These are phyloP conservation scores for Castor canadensis DNA, from an alignment of 2,113 vertebrate genomes.

Conservation along the genomic window DNA sequence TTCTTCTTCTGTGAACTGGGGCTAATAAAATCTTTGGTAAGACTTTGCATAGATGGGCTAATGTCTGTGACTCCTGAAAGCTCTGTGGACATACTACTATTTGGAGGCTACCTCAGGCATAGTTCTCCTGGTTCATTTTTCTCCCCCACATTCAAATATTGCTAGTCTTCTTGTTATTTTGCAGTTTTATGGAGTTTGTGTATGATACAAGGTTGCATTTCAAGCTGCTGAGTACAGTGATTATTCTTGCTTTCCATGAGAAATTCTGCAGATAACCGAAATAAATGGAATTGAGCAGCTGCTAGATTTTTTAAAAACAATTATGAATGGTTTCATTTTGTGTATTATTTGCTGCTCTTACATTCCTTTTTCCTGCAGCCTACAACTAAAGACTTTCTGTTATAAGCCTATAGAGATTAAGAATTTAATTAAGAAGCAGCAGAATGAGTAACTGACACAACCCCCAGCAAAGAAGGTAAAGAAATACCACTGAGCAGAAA, in stretches of 20 bases:
- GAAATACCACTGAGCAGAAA: not conserved
- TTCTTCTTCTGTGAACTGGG: not conserved
- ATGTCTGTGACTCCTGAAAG: not conserved
- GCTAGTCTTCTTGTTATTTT: conserved; percentile 14
- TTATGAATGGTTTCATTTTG: conserved; percentile 80
- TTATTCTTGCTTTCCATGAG: conserved; percentile 68
- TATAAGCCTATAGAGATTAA: conserved; percentile 61
- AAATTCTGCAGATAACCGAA: conserved; percentile 79
- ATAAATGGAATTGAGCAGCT: conserved; percentile 69
- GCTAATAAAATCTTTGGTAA: conserved; percentile 20
- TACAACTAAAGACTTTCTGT: conserved; percentile 72
- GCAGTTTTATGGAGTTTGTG: conserved; percentile 20
- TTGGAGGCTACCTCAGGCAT: not conserved
- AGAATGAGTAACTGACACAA: conserved; percentile 17
- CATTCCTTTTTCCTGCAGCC: conserved; percentile 65
- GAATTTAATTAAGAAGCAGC: conserved; percentile 64
- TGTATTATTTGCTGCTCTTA: conserved; percentile 71
- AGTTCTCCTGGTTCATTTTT: no score
- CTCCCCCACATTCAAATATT: no score
- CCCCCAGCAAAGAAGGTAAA: not conserved
- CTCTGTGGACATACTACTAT: not conserved
- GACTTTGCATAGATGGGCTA: not conserved
- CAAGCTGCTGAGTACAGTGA: conserved; percentile 64
- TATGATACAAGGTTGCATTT: conserved; percentile 48
- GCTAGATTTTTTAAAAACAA: conserved; percentile 68